phyloP scores from a whole-genome alignment of 2,797 vertebrate genomes.

The Pachyuromys duprasi region DNA sequence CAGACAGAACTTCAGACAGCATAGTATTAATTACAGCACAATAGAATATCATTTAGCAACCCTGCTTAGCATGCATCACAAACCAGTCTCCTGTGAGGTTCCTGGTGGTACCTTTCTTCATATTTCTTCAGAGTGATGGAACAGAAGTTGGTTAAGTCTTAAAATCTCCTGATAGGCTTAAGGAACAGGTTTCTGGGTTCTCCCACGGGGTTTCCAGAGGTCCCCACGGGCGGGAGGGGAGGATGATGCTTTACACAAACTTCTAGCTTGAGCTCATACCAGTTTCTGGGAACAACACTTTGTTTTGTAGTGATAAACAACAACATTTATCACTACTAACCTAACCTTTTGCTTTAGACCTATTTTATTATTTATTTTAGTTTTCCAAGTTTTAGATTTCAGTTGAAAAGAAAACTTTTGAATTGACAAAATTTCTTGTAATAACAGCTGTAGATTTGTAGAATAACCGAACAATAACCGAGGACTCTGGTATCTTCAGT shows the following conservation, averaged over 20 bases:
- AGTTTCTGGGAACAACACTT: not conserved
- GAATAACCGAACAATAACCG: not conserved
- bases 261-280: not conserved
- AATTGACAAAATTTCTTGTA: not conserved
- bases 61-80: not conserved
- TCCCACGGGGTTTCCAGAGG: not conserved
- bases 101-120: not conserved
- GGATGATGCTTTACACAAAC: not conserved
- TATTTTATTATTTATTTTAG: not conserved
- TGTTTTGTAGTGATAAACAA: not conserved
- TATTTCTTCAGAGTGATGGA: not conserved
- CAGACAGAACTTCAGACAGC: not conserved
- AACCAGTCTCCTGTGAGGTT: not conserved
- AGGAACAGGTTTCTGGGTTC: not conserved
- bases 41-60: not conserved
- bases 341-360: not conserved
- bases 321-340: not conserved
- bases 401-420: not conserved
- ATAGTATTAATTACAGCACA: not conserved
- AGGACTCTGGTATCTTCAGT: not conserved
- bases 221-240: not conserved
- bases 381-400: not conserved
- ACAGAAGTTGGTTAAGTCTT: not conserved
- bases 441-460: not conserved
- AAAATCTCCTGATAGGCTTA: not conserved